phyloP scores from a whole-genome alignment of 2,797 vertebrate species.

The Triplophysa yarkandensis region DNA sequence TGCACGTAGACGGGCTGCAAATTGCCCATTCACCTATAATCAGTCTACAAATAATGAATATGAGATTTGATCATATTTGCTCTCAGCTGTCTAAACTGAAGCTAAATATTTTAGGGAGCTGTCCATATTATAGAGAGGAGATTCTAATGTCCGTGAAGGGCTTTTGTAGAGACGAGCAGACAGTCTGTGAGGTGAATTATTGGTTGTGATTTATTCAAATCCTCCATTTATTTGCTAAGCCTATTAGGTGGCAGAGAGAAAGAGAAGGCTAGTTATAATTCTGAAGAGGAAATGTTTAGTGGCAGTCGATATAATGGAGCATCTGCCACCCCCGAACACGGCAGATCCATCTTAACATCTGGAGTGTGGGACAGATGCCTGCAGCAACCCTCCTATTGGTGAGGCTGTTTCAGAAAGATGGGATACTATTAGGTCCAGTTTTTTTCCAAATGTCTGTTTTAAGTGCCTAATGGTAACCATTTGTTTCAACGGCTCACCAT shows the following conservation, averaged over 20 bases:
- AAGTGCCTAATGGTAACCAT: constrained; percentile 19
- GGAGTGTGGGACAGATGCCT: constrained; percentile 57
- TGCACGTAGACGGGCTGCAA: constrained; percentile 25
- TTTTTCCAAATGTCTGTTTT: constrained; percentile 32
- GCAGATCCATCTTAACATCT: constrained; percentile 68
- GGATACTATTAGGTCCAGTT: constrained; percentile 30
- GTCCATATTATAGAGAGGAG: constrained; percentile 56
- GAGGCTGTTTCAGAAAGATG: constrained; percentile 51
- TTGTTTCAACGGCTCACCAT: constrained; percentile 43
- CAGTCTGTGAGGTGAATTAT: constrained; percentile 66
- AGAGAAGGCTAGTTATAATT: constrained; percentile 66
- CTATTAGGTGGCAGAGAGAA: constrained; percentile 74
- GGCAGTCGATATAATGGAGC: constrained; percentile 72
- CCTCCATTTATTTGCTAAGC: constrained; percentile 76
- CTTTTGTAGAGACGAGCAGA: constrained; percentile 57
- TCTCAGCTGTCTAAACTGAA: constrained; percentile 55
- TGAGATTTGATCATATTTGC: constrained; percentile 46
- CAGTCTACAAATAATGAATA: constrained; percentile 24
- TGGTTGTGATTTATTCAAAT: constrained; percentile 78
- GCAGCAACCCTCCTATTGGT: constrained; percentile 55
- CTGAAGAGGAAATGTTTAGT: constrained; percentile 65
- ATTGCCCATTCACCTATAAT: constrained; percentile 41
- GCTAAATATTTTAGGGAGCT: constrained; percentile 61
- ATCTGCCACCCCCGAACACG: constrained; percentile 69
- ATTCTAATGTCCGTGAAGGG: constrained; percentile 67